Conservation (phyloP, 2,888 invertebrate genomes). For the Caenorhabditis sp. region DNA sequence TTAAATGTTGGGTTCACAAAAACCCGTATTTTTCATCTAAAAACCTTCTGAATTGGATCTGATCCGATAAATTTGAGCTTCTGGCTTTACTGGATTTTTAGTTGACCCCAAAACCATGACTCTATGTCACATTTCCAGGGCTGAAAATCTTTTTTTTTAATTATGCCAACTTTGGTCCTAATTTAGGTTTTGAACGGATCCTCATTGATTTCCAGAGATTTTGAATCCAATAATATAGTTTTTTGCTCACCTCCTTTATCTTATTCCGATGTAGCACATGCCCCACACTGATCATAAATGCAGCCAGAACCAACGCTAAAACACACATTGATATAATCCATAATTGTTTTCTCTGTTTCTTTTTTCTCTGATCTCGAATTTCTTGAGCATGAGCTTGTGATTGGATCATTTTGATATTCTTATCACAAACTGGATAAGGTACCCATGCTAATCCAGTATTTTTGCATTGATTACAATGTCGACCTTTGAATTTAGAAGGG, state of each 20-base stretch:
- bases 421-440: slow-evolving; percentile 72
- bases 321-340: slow-evolving; percentile 26
- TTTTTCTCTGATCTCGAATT: slow-evolving; percentile 3
- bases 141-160: too few relatives aligned
- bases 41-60: too few relatives aligned
- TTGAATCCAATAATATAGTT: too few relatives aligned
- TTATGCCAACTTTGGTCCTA: too few relatives aligned
- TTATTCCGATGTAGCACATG: slow-evolving; percentile 24
- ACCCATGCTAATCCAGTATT: slow-evolving; percentile 34
- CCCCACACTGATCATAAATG: slow-evolving; percentile 5
- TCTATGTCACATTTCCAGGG: too few relatives aligned
- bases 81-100: too few relatives aligned
- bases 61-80: too few relatives aligned
- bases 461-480: slow-evolving; percentile 59
- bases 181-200: too few relatives aligned
- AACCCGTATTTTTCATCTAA: too few relatives aligned
- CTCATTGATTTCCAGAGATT: background rate
- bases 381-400: slow-evolving; percentile 4
- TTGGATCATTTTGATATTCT: slow-evolving; percentile 75
- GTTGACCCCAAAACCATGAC: too few relatives aligned
- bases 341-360: slow-evolving; percentile 14
- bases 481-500: slow-evolving; percentile 59
- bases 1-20: too few relatives aligned
- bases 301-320: slow-evolving; percentile 12
- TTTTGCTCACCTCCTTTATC: slow-evolving; percentile 3